These are phyloP conservation scores for Carassius auratus DNA, from an alignment of 2,113 vertebrate species.

Conservation along the genomic window DNA sequence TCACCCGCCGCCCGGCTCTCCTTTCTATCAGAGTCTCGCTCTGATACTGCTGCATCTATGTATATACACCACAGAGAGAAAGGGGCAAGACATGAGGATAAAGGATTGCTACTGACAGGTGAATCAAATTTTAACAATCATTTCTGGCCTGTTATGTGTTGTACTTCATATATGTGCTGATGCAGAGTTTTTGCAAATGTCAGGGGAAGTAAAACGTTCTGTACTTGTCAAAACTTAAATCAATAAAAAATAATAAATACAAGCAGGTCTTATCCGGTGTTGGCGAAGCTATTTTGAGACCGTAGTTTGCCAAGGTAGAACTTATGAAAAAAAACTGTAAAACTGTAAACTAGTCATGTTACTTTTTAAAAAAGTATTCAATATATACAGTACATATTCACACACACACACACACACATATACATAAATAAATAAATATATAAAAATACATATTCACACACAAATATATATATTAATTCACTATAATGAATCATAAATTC, in stretches of 20 bases:
- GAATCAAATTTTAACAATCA: slow-evolving; percentile 1
- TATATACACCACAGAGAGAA: slow-evolving; percentile 30
- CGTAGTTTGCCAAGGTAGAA: not conserved
- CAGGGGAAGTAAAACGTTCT: not conserved
- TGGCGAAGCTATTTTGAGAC: not conserved
- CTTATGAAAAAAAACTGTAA: not conserved
- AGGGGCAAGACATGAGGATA: slow-evolving; percentile 3
- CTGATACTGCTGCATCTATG: slow-evolving; percentile 66
- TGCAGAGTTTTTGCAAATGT: slow-evolving; percentile 24
- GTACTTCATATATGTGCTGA: slow-evolving; percentile 34
- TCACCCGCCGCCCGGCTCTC: slow-evolving; percentile 77
- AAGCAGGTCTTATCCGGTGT: not conserved
- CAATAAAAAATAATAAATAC: not conserved
- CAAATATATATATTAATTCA: too few species aligned
- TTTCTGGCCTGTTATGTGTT: not conserved
- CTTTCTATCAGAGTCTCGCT: slow-evolving; percentile 81
- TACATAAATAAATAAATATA: not conserved
- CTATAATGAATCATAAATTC: too few species aligned
- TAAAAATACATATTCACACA: too few species aligned
- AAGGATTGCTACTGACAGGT: slow-evolving; percentile 1
- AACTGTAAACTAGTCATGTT: not conserved
- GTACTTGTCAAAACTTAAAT: not conserved
- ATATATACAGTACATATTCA: too few species aligned
- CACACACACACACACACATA: not conserved
- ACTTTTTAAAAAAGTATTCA: not conserved